Evolutionary conservation across 53 echinoderm and acorn worm species (phyloP), one percentile per base, ranked within the genome.

Genomic region (Echinometra lucunter): DNA sequence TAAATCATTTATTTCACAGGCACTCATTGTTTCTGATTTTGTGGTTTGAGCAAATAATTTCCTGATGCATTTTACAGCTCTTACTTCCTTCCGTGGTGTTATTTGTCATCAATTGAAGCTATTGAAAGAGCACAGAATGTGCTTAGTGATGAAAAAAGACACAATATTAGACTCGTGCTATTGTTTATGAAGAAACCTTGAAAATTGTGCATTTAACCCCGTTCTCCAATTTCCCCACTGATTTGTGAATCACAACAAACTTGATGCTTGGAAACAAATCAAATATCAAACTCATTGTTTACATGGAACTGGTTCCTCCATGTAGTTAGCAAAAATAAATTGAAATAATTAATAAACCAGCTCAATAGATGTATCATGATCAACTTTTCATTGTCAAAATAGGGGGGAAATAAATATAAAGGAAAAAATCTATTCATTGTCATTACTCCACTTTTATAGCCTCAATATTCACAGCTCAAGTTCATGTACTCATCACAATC

Each of bases 21-120:
- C 49, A n/a, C 85, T 49, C 49, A 85, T 85, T 85, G 85, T 85
- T 53, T 85, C 85, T 85, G 85, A 49, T 8, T 53, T 85, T 85
- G 85, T 49, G 85, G 85, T 85, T 85, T 49, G 45, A 85, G 49
- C 85, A 28, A 81, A 85, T 85, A 85, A 85, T 85, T 85, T 85
- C 85, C 85, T 85, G 85, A 85, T 47, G 49, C 49, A 85, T 85
- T 47, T 16, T 28, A 85, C 85, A 85, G 85, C 47, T 85, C 85
- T 85, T 1, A 21, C 21, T 85, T 85, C 85, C 85, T 85, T 85
- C 85, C 85, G 53, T 53, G 85, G 85, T 49, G 85, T 85, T 45
- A 85, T 85, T 85, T 85, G 85, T 85, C 85, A 85, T 85, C 85
- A 85, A 85, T 47, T 49, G 49, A 49, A 85, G 49, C 49, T 40